Evolutionary conservation across 2,113 vertebrate genomes (phyloP).

Genomic region (Ondatra zibethicus): DNA sequence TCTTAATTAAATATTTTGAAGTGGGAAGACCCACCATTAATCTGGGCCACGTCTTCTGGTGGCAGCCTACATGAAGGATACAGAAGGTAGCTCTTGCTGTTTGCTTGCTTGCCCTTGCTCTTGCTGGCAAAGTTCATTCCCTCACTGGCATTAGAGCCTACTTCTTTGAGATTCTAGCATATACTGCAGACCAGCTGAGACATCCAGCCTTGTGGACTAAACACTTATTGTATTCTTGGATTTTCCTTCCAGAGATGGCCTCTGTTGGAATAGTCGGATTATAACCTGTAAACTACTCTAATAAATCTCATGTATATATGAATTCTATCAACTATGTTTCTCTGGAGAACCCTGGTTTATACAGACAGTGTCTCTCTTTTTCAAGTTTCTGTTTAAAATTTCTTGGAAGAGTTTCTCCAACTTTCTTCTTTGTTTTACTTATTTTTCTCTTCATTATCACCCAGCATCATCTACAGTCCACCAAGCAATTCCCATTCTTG

Average conservation of each 20-base stretch:
- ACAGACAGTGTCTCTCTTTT: not conserved
- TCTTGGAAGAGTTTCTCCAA: not conserved
- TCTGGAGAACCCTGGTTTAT: not conserved
- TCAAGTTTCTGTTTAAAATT: conserved; percentile 1
- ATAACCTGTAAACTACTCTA: not conserved
- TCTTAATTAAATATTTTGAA: not conserved
- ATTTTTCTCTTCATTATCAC: not conserved
- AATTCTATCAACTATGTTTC: too few relatives aligned
- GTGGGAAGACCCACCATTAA: not conserved
- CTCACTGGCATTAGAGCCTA: not conserved
- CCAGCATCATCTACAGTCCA: not conserved
- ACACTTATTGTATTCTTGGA: not conserved
- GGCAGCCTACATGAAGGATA: not conserved
- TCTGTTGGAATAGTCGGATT: not conserved
- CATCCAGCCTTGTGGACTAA: not conserved
- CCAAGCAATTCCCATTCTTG: not conserved
- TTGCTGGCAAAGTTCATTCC: not conserved
- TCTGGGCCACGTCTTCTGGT: not conserved
- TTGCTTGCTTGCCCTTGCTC: fast-evolving
- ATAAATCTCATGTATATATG: not conserved
- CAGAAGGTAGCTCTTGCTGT: not conserved
- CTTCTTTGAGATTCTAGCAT: not conserved
- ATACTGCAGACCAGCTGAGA: not conserved
- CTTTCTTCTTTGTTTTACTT: not conserved
- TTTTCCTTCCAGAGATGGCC: not conserved